phyloP scores from a whole-genome alignment of 2,113 vertebrate species.

The Pelodiscus sinensis region DNA sequence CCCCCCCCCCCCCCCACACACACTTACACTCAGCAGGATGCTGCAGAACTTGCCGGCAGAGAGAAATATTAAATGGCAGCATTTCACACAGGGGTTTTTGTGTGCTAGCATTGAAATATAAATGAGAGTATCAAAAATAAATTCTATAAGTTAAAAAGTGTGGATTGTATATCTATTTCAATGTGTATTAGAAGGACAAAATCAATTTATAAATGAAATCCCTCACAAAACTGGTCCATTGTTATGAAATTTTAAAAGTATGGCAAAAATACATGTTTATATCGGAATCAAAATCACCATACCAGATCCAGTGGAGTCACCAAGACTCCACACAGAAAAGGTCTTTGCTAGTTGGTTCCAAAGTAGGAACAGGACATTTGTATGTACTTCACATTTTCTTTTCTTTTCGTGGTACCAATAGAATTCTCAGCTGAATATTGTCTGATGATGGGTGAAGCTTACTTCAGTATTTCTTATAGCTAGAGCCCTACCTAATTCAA shows the following conservation, averaged over 20 bases:
- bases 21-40: fast-evolving
- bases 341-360: neutral
- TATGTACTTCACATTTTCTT: neutral
- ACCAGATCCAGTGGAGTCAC: neutral
- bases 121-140: fast-evolving
- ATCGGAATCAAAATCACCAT: neutral
- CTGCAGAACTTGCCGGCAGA: fast-evolving
- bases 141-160: neutral
- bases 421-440: neutral
- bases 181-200: neutral
- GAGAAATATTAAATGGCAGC: neutral
- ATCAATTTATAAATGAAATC: neutral
- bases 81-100: fast-evolving
- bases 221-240: neutral
- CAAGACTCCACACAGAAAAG: fast-evolving
- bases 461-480: neutral
- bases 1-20: no score
- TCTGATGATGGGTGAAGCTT: neutral
- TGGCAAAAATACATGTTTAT: neutral
- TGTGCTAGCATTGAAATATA: fast-evolving
- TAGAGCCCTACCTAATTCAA: no score
- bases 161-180: fast-evolving
- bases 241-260: neutral
- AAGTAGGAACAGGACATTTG: neutral
- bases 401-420: neutral